A percentile compares a stretch with the other conserved stretches of the same genome.
These are phyloP conservation scores for Ploceus nigricollis DNA, from an alignment of 2,113 vertebrate species.

Conservation along the genomic window DNA sequence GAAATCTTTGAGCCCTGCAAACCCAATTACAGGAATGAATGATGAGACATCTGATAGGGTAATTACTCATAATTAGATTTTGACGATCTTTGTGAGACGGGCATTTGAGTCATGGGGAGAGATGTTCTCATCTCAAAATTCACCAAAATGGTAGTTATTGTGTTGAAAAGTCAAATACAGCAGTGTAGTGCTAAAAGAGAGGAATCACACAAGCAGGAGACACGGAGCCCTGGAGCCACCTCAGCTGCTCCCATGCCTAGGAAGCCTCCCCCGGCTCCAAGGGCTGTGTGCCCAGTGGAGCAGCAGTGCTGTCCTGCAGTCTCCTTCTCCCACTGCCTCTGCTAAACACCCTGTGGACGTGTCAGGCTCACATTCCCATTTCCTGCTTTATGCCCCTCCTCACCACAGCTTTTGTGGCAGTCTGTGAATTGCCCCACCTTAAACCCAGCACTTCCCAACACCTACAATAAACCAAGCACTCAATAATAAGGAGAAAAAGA, in stretches of 20 bases:
- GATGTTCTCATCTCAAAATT: not conserved
- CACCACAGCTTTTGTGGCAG: not conserved
- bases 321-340: not conserved
- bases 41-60: not conserved
- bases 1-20: conserved; percentile 4
- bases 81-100: not conserved
- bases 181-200: not conserved
- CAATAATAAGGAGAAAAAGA: not conserved
- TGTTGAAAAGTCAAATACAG: not conserved
- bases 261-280: not conserved
- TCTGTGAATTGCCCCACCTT: not conserved
- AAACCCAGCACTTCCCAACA: not conserved
- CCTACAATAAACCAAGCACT: not conserved
- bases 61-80: conserved; percentile 25
- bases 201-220: not conserved
- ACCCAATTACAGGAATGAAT: not conserved
- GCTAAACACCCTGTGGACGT: not conserved
- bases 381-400: not conserved
- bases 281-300: not conserved
- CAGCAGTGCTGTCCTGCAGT: not conserved
- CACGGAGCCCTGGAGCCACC: not conserved
- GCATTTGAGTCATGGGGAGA: not conserved
- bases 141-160: not conserved
- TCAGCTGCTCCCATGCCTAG: not conserved
- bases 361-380: not conserved